phyloP scores from a whole-genome alignment of 2,797 vertebrate genomes.

The Sitta carolinensis region DNA sequence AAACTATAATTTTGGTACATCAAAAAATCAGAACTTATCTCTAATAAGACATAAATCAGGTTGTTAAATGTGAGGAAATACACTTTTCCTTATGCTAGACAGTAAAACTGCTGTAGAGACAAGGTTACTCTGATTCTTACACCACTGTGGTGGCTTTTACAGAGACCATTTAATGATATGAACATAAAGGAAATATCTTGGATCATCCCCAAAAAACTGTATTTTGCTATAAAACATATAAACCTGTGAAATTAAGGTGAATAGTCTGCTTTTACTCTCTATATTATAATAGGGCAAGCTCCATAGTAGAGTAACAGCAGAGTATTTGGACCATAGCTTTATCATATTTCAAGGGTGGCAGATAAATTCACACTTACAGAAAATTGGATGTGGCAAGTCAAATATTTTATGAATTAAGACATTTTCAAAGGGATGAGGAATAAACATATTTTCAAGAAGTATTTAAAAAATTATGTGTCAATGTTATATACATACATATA shows the following conservation, averaged over 20 bases:
- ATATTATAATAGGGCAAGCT: neutral
- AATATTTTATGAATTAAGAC: neutral
- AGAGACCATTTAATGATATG: neutral
- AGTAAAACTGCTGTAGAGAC: neutral
- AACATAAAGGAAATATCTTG: neutral
- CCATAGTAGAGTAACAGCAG: neutral
- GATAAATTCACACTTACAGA: slow-evolving; percentile 16
- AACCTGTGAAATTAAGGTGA: neutral
- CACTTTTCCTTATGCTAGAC: neutral
- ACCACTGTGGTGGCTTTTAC: neutral
- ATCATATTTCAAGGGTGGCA: neutral
- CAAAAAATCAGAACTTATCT: neutral
- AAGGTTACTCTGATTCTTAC: neutral
- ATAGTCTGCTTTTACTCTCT: neutral
- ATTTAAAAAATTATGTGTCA: neutral
- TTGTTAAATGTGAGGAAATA: neutral
- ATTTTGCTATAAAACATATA: neutral
- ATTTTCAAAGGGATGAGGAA: neutral
- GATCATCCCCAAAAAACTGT: neutral
- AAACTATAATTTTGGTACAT: neutral
- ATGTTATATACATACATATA: neutral
- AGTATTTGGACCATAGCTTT: neutral
- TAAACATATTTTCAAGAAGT: neutral
- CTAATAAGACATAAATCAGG: neutral
- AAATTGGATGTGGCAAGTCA: neutral